Percentiles rank a stretch among this genome's conserved stretches.
These are phyloP conservation scores for Drosophila limbata DNA, from an alignment of 2,888 invertebrate genomes.

Conservation along the genomic window DNA sequence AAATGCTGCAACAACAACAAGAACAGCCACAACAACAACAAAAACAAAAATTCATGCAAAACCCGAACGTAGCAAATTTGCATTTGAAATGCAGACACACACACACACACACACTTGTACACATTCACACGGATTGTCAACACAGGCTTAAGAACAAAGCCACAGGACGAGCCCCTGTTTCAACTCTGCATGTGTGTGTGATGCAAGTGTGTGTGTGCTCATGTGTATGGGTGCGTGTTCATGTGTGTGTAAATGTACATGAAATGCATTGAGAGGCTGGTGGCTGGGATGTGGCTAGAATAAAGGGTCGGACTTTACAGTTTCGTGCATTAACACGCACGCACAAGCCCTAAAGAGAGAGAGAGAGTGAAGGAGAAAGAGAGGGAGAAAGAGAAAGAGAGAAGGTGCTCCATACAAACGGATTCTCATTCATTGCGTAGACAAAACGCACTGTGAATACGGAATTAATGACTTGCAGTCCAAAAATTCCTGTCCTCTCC, in stretches of 20 bases:
- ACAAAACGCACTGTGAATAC: conserved; percentile 71
- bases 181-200: conserved; percentile 38
- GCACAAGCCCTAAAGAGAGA: conserved; percentile 39
- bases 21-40: conserved; percentile 1
- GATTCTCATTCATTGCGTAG: conserved; percentile 42
- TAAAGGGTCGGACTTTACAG: conserved; percentile 65
- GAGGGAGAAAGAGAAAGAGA: background rate
- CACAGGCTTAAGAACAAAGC: conserved; percentile 64
- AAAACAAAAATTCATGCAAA: conserved; percentile 32
- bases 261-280: conserved; percentile 56
- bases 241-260: conserved; percentile 48
- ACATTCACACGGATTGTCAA: conserved; percentile 55
- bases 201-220: conserved; percentile 16
- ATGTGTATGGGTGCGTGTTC: conserved; percentile 22
- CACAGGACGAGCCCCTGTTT: conserved; percentile 37
- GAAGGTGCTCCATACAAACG: conserved; percentile 18
- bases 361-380: background rate
- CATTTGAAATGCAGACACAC: conserved; percentile 58
- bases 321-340: conserved; percentile 79
- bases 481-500: conserved; percentile 7
- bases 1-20: conserved; percentile 37
- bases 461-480: conserved; percentile 42
- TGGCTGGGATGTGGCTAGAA: conserved; percentile 37
- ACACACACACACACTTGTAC: conserved; percentile 6
- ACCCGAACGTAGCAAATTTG: conserved; percentile 64